These are phyloP conservation scores for Axis porcinus DNA, from an alignment of 2,113 vertebrate species.

Conservation along the genomic window DNA sequence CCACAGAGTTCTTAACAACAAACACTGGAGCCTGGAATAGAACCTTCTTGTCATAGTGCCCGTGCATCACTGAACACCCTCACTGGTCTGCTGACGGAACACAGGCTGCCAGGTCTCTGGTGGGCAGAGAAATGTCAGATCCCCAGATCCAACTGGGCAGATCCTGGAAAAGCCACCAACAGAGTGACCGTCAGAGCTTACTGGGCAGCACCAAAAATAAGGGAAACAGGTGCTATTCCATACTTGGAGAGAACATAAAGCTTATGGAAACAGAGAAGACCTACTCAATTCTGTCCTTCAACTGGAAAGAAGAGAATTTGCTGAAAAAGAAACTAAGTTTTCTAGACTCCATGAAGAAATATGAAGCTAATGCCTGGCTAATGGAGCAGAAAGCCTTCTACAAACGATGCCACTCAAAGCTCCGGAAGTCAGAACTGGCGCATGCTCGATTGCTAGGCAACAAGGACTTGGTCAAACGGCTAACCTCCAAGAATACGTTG, in stretches of 20 bases:
- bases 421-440: constrained; percentile 49
- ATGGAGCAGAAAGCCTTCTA: constrained; percentile 59
- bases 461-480: background rate
- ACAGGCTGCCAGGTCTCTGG: too few relatives aligned
- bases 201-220: rapidly evolving
- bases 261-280: constrained; percentile 1
- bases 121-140: background rate
- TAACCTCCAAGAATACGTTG: background rate
- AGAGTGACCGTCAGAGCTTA: background rate
- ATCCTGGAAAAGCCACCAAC: background rate
- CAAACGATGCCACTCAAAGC: constrained; percentile 38
- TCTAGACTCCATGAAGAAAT: constrained; percentile 54
- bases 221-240: background rate
- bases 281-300: constrained; percentile 39
- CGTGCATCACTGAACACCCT: background rate
- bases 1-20: constrained; percentile 26
- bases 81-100: background rate
- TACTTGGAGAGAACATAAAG: background rate
- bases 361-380: constrained; percentile 5
- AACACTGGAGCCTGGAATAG: background rate
- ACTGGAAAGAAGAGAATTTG: constrained; percentile 53
- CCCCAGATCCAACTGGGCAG: background rate
- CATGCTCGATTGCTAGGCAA: background rate
- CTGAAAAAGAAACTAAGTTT: constrained; percentile 34
- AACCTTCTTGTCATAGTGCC: background rate